Conservation (phyloP, 2,113 vertebrate genomes). For the Strix aluco region DNA sequence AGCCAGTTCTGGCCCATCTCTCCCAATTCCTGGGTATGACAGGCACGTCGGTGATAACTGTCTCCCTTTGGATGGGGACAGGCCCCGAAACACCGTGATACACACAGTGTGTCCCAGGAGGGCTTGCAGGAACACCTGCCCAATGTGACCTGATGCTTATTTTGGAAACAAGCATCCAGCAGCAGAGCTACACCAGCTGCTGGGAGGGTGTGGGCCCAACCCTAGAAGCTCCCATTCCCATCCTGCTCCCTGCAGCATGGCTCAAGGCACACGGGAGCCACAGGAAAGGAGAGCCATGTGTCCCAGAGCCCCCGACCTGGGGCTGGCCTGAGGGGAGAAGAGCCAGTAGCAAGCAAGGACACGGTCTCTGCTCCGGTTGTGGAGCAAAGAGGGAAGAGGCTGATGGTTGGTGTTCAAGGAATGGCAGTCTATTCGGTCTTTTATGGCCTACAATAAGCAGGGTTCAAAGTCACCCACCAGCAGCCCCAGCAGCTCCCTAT, state of each 20-base stretch:
- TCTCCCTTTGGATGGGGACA: not conserved
- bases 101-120: rapidly evolving
- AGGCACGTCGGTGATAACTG: rapidly evolving
- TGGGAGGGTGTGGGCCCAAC: not conserved
- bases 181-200: not conserved
- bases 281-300: not conserved
- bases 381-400: not conserved
- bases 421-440: not conserved
- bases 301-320: rapidly evolving
- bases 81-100: rapidly evolving
- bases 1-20: not conserved
- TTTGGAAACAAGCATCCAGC: not conserved
- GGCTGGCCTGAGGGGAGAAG: not conserved
- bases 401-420: not conserved
- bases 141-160: rapidly evolving
- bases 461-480: not conserved
- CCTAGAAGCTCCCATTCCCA: not conserved
- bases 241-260: not conserved
- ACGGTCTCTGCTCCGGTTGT: rapidly evolving
- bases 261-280: not conserved
- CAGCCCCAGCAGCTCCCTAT: not conserved
- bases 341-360: not conserved
- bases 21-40: not conserved
- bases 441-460: not conserved
- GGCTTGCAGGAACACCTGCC: not conserved